Base-by-base conservation (phyloP, 2,888 invertebrate genomes). In the Pinctada fucata region DNA sequence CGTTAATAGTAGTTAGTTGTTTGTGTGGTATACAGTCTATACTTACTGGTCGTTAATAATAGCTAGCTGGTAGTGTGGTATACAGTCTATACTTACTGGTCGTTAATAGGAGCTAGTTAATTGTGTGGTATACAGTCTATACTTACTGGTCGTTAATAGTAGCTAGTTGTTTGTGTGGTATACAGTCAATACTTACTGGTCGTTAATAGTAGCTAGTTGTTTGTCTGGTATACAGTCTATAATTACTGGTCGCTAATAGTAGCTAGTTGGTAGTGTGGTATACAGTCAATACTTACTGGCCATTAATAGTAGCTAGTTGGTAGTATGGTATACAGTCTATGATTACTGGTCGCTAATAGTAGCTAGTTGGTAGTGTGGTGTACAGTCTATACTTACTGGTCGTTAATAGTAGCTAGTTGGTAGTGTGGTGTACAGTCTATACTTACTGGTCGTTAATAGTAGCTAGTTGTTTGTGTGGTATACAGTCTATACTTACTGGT, bases 101-200 rank as follows among this genome's bases (percentile, higher is more conserved):
- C 10, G 10, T 52, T 52, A 10, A 52, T 5, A 52, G 58, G 5
- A 10, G 10, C 58, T 10, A 52, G 10, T 10, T 52, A 10, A 10
- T 52, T 8, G 10, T 52, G 58, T 52, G 58, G 58, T 52, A 52
- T 52, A 52, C 58, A 45, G 45, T 63, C 3, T 47, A 45, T 3
- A 79, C 79, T 69, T 47, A 83, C 83, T 77, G 81, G 72, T 77
- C 76, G 64, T 63, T 66, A 6, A 79, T 49, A 0, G 81, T 51
- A n/a, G 90, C 84, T 75, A 94, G 91, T 86, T 94, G 94, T 85
- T 94, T 88, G 72, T 88, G 85, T 73, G 96, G 96, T 83, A 96
- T 95, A 92, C 96, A 96, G 89, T 96, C 58, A 8, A 52, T 5
- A 5, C 58, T 8, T 5, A 52, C 5, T 52, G 58, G 58, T 52